These are phyloP conservation scores for Cyclina sinensis DNA, from an alignment of 1,140 invertebrate species.

Conservation along the genomic window DNA sequence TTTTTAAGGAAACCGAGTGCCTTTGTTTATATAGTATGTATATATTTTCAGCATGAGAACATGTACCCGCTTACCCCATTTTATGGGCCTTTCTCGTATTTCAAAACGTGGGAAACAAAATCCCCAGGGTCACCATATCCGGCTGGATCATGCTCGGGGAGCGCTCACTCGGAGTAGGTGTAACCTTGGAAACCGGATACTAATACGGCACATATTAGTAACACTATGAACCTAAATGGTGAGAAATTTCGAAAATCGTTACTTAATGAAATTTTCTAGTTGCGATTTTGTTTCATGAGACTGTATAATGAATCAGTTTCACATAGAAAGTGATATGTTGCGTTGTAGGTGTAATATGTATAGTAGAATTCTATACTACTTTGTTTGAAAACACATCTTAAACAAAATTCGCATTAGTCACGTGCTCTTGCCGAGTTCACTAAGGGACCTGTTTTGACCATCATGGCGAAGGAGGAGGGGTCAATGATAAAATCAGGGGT, in stretches of 20 bases:
- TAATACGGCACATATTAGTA: slow-evolving; percentile 4
- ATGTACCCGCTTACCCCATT: slow-evolving; percentile 25
- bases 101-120: slow-evolving; percentile 5
- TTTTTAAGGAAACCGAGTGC: neutral
- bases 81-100: neutral
- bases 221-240: slow-evolving; percentile 26
- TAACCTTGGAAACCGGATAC: slow-evolving; percentile 33
- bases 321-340: slow-evolving; percentile 17
- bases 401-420: too few relatives aligned
- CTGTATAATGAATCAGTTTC: neutral
- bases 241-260: slow-evolving; percentile 18
- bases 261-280: slow-evolving; percentile 30
- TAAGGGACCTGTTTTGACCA: too few relatives aligned
- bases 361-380: neutral
- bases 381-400: too few relatives aligned
- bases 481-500: too few relatives aligned
- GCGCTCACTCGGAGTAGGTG: slow-evolving; percentile 3
- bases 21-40: neutral
- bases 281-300: neutral
- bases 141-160: neutral
- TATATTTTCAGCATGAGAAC: neutral
- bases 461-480: too few relatives aligned
- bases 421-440: too few relatives aligned
- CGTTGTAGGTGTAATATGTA: neutral
- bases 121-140: slow-evolving; percentile 26